Conservation (phyloP, 2,797 vertebrate genomes). For the Peromyscus melanophrys region DNA sequence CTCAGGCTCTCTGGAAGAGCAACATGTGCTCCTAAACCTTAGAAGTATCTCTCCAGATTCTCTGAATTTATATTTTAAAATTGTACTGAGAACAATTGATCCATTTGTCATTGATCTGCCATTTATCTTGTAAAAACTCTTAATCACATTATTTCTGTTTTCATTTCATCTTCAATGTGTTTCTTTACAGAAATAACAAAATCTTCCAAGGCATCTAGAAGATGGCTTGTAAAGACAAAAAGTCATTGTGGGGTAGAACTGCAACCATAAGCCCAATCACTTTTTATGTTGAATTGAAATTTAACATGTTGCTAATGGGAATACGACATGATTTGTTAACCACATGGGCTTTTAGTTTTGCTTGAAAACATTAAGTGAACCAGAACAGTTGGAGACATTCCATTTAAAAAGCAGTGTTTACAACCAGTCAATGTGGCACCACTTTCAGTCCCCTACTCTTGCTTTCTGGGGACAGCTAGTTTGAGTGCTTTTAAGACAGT, state of each 20-base stretch:
- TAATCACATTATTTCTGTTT: constrained; percentile 45
- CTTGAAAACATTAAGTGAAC: constrained; percentile 12
- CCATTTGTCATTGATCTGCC: background rate
- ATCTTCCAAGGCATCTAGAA: background rate
- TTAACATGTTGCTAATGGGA: background rate
- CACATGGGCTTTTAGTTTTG: background rate
- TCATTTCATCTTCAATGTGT: background rate
- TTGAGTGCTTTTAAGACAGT: background rate
- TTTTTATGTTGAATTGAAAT: background rate
- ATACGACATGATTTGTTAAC: constrained; percentile 30
- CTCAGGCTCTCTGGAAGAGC: no score
- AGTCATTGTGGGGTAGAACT: background rate
- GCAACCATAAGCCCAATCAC: background rate
- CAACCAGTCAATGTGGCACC: background rate
- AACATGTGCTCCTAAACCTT: background rate
- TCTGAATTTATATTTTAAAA: background rate
- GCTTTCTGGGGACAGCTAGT: background rate
- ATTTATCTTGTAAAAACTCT: background rate
- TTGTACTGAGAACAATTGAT: constrained; percentile 31
- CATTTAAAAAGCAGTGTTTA: background rate
- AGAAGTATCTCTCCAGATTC: background rate
- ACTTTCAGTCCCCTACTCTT: background rate
- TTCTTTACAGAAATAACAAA: constrained; percentile 10
- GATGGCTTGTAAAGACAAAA: background rate
- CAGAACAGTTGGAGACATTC: background rate